Base-by-base conservation (phyloP, 2,797 vertebrate species). In the Aphelocoma californica region DNA sequence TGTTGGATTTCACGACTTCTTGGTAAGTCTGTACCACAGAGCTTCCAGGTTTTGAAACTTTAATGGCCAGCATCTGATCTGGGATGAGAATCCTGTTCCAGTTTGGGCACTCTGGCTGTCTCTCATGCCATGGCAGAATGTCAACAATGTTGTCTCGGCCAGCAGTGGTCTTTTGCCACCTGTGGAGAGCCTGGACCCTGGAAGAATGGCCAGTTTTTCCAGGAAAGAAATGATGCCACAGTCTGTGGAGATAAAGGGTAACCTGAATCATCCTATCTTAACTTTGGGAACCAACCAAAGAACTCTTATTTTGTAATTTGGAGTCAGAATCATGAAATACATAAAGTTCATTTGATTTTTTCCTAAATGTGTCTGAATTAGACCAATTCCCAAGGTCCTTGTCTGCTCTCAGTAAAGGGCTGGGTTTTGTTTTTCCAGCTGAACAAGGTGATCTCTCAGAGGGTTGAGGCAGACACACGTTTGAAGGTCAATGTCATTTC, bases 401-500 rank as follows among this genome's bases (percentile, higher is more conserved):
- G n/a, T 17, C 15, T 47, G 34, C 73, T 85, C 29, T 38, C 38
- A 40, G 16, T 10, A 11, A 66, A 81, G 56, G 61, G 12, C 10
- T 51, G 36, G 1, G 1, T 0, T 57, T 53, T 77, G 14, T 32
- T 82, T 80, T 83, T 58, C 16, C 21, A 12, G 54, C 60, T 75
- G 73, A 45, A 66, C 80, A 90, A 86, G 62, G 32, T 69, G 74
- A 74, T 71, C 17, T 91, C 58, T 80, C 34, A 18, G 64, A 61
- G 50, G 45, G 29, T 6, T 74, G 50, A 81, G 71, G 26, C 17
- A 9, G 48, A 72, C 19, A 56, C 54, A 15, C 18, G 17, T 88
- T 88, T 88, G 94, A 96, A 96, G 77, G 90, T 90, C 92, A 83
- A 1, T 71, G 67, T 60, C 24, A 74, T 93, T 80, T 87, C 86